phyloP scores from a whole-genome alignment of 2,113 vertebrate genomes.

The Halcyon malimbica region DNA sequence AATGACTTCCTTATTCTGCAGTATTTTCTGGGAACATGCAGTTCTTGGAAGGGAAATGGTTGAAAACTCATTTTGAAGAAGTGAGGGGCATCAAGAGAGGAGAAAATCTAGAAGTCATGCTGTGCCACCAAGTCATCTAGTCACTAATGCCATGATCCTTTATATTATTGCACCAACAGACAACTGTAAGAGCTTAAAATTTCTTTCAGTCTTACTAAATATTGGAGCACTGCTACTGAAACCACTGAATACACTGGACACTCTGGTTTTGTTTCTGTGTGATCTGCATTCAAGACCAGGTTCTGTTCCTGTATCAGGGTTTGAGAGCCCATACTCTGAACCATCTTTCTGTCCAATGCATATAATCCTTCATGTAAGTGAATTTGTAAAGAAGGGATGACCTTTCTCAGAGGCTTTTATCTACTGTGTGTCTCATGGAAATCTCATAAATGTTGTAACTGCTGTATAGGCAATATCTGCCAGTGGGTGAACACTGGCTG shows the following conservation, averaged over 20 bases:
- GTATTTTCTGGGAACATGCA: background rate
- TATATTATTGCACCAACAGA: background rate
- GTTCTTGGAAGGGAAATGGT: background rate
- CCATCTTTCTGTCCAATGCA: background rate
- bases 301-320: background rate
- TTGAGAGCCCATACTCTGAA: background rate
- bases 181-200: background rate
- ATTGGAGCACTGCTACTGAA: background rate
- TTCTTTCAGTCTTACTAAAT: background rate
- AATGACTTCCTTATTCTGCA: background rate
- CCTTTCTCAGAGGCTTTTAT: background rate
- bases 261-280: background rate
- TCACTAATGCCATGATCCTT: background rate
- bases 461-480: background rate
- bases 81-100: background rate
- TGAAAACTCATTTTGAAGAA: background rate
- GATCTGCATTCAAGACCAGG: background rate
- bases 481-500: background rate
- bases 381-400: background rate
- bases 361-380: background rate
- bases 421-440: rapidly evolving
- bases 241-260: background rate
- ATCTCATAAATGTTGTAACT: background rate
- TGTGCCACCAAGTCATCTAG: background rate
- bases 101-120: background rate